These are phyloP conservation scores for Zoanthus solanderi DNA, from an alignment of 92 coral and sea anemone genomes.

Conservation along the genomic window DNA sequence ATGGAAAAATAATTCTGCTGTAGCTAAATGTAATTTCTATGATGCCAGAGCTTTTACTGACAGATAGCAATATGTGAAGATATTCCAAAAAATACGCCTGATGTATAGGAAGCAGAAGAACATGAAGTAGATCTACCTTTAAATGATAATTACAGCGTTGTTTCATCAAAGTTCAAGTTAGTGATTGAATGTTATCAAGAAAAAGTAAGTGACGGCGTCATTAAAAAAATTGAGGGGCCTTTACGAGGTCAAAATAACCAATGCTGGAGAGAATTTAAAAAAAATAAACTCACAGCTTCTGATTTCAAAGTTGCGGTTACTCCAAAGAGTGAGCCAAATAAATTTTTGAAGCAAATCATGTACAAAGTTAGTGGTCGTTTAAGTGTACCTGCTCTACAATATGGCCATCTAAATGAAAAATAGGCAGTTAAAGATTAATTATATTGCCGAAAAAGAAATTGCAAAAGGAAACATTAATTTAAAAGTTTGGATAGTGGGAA, in stretches of 20 bases:
- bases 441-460: no score
- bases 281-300: conserved; percentile 54
- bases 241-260: conserved; percentile 59
- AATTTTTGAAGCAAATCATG: conserved; percentile 61
- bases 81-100: conserved; percentile 59
- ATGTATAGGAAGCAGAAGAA: conserved; percentile 46
- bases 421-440: no score
- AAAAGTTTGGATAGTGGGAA: no score
- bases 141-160: no score
- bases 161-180: no score
- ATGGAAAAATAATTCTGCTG: conserved; percentile 44
- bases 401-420: conserved; percentile 9
- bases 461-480: no score
- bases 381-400: conserved; percentile 7
- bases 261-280: conserved; percentile 50
- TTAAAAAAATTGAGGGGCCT: conserved; percentile 49
- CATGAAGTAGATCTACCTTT: not conserved
- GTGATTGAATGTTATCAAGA: not conserved
- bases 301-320: conserved; percentile 52
- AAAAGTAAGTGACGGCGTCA: conserved; percentile 54
- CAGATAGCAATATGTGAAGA: conserved; percentile 53
- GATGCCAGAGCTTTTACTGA: conserved; percentile 52
- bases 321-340: conserved; percentile 61
- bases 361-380: conserved; percentile 31
- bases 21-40: conserved; percentile 48